These are phyloP conservation scores for Microcebus ravelobensis DNA, from an alignment of 2,113 vertebrate species.

Conservation along the genomic window DNA sequence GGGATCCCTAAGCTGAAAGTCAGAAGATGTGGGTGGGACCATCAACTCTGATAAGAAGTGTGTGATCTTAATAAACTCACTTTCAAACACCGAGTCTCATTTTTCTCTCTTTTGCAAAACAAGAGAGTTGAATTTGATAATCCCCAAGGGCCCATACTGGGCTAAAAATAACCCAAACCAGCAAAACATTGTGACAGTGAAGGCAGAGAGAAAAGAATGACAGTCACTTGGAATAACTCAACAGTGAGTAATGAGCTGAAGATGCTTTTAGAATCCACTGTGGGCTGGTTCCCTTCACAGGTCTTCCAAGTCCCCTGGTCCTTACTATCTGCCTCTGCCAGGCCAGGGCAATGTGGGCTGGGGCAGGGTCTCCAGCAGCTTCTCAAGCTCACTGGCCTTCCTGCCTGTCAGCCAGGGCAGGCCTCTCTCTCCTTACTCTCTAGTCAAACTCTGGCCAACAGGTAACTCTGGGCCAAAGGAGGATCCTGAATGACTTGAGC, in stretches of 20 bases:
- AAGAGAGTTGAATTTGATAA: conserved; percentile 27
- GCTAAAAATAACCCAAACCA: conserved; percentile 69
- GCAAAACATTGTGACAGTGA: conserved; percentile 20
- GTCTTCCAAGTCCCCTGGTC: neutral
- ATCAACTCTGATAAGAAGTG: neutral
- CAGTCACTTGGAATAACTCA: conserved; percentile 22
- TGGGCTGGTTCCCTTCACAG: neutral
- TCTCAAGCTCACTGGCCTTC: no score
- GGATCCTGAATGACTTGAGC: neutral
- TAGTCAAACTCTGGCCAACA: neutral
- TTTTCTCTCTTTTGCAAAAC: conserved; percentile 54
- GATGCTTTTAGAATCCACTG: neutral
- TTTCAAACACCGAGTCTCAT: neutral
- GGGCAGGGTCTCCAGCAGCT: neutral
- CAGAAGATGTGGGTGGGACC: rapidly evolving
- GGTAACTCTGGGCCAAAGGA: neutral
- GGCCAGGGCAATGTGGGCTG: neutral
- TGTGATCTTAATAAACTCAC: neutral
- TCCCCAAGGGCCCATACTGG: neutral
- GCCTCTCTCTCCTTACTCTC: neutral
- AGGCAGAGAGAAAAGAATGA: conserved; percentile 35
- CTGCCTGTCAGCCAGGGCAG: neutral
- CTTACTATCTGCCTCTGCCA: neutral
- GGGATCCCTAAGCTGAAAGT: neutral
- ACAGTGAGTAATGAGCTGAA: neutral